Percentiles rank a stretch among this genome's conserved stretches.
These are phyloP conservation scores for Solea senegalensis DNA, from an alignment of 2,113 vertebrate species.

Conservation along the genomic window DNA sequence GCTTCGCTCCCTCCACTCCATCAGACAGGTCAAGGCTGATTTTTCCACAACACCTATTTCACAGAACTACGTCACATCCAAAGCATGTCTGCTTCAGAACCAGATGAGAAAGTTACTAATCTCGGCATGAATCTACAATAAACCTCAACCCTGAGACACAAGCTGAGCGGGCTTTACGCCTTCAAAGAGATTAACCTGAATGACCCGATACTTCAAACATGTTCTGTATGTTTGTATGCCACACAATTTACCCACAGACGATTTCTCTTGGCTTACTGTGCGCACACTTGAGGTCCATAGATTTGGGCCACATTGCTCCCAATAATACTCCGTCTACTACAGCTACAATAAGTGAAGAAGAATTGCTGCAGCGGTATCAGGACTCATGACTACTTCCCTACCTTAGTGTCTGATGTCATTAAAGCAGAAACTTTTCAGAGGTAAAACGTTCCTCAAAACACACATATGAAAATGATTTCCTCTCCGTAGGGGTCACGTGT, in stretches of 20 bases:
- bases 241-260: background rate
- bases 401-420: conserved; percentile 68
- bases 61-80: conserved; percentile 58
- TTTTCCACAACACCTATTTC: conserved; percentile 60
- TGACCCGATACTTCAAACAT: background rate
- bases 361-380: conserved; percentile 22
- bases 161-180: background rate
- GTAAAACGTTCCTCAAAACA: conserved; percentile 58
- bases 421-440: conserved; percentile 69
- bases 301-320: conserved; percentile 10
- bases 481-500: conserved; percentile 67
- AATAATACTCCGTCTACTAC: background rate
- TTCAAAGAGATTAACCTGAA: conserved; percentile 17
- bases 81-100: conserved; percentile 59
- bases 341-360: conserved; percentile 4
- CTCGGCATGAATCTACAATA: conserved; percentile 38
- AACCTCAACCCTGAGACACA: conserved; percentile 23
- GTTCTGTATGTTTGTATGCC: background rate
- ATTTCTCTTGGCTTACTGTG: no score
- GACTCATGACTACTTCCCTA: conserved; percentile 54
- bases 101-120: conserved; percentile 67
- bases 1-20: conserved; percentile 20
- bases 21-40: conserved; percentile 62
- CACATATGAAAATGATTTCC: conserved; percentile 77
- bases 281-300: background rate